Evolutionary conservation across 2,113 vertebrate species (phyloP).

Genomic region (Petrocephalus microphthalmus): DNA sequence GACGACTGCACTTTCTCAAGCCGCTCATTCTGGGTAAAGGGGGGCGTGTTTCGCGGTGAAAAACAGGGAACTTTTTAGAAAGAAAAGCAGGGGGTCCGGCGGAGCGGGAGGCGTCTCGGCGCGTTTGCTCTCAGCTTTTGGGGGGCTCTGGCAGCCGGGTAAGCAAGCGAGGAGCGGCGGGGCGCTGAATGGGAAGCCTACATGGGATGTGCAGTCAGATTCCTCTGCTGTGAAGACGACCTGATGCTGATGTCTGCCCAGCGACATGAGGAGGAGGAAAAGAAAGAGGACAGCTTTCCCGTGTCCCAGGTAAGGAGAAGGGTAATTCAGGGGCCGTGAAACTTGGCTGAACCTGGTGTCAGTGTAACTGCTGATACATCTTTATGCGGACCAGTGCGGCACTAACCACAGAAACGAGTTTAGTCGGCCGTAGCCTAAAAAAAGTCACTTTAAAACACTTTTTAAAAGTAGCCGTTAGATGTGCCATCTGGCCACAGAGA

Average conservation of each 20-base stretch:
- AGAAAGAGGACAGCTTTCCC: constrained; percentile 17
- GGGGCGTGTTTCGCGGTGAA: neutral
- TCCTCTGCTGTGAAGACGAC: constrained; percentile 34
- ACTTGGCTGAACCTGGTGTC: neutral
- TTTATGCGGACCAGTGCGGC: neutral
- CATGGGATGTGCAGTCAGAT: constrained; percentile 38
- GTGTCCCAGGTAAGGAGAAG: constrained; percentile 26
- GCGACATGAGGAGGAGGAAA: constrained; percentile 22
- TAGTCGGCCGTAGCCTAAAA: neutral
- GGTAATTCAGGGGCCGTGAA: neutral
- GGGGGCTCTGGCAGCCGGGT: neutral
- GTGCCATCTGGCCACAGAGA: neutral
- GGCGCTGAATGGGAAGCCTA: constrained; percentile 15
- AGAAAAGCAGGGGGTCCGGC: neutral
- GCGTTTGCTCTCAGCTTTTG: too few relatives aligned
- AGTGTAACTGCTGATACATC: neutral
- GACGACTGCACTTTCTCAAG: neutral
- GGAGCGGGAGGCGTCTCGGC: neutral
- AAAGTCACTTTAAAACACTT: neutral
- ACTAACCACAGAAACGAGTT: neutral
- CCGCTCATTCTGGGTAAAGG: neutral
- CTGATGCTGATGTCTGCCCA: constrained; percentile 17
- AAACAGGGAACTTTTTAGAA: neutral
- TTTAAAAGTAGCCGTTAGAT: neutral
- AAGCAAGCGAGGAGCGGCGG: neutral